Evolutionary conservation across 1,140 invertebrate species (phyloP), one percentile per base, ranked within the genome.

Genomic region (Idris sp.): DNA sequence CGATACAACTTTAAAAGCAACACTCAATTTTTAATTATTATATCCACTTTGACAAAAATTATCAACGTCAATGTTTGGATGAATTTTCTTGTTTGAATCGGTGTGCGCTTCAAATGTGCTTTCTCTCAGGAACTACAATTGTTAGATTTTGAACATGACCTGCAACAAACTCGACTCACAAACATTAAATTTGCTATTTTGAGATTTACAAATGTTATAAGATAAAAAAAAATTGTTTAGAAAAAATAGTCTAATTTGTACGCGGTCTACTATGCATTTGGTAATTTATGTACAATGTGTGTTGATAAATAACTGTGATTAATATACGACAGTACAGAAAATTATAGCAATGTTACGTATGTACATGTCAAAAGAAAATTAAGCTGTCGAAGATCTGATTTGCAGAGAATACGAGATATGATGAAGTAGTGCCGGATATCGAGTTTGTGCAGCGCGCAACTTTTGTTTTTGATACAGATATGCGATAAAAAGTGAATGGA

Each of bases 121-220:
- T 58, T 59, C 41, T 75, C 41, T 58, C 35, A 74, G 62, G 48
- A 56, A 25, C 26, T 56, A 61, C 28, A 8, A 46, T 40, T 61
- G 73, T 74, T 74, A 74, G 61, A 15, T 67, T 73, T 14, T 46
- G n/a, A 51, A 67, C 58, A 48, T 25, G 53, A 59, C 69, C 69
- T 64, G 69, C 46, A 64, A 73, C 59, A 73, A 73, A 69, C 54
- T 71, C 54, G 65, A 46, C 56, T 71, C 41, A 54, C 61, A 43
- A 53, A 46, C 43, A 48, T n/a, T n/a, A n/a, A n/a, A n/a, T n/a
- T n/a, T n/a, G n/a, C n/a, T n/a, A n/a, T n/a, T n/a, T n/a, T n/a
- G n/a, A n/a, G n/a, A n/a, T 56, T 62, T 15, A 51, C 11, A 46
- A 6, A 22, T 22, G 6, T 22, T 22, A 22, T 6, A 22, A 22